Percentiles rank a stretch among this genome's conserved stretches.
phyloP scores from a whole-genome alignment of 2,113 vertebrate genomes.

The Phycodurus eques region DNA sequence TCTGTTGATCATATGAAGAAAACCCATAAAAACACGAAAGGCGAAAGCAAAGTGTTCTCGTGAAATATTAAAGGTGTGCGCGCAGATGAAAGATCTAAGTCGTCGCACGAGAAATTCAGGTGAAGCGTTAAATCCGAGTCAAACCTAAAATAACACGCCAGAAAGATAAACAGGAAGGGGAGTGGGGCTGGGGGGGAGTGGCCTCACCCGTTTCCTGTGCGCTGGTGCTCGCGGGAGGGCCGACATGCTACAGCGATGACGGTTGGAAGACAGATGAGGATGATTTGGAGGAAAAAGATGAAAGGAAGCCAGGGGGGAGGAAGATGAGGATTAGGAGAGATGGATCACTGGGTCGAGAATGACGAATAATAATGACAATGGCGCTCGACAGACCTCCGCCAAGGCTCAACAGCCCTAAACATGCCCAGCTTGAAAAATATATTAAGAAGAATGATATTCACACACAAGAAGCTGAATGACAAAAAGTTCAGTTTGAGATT shows the following conservation, averaged over 20 bases:
- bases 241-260: constrained; percentile 26
- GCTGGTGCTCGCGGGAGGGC: constrained; percentile 31
- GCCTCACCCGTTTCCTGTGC: constrained; percentile 42
- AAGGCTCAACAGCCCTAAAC: neutral
- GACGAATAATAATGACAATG: neutral
- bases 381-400: neutral
- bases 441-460: neutral
- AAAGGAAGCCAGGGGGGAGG: constrained; percentile 21
- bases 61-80: constrained; percentile 40
- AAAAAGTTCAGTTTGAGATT: neutral
- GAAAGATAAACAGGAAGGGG: constrained; percentile 51
- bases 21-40: constrained; percentile 32
- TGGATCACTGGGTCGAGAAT: neutral
- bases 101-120: constrained; percentile 50
- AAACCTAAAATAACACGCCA: constrained; percentile 31
- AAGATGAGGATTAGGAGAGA: constrained; percentile 25
- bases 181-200: constrained; percentile 18
- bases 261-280: constrained; percentile 26
- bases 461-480: neutral
- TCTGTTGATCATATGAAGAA: constrained; percentile 30
- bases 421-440: neutral
- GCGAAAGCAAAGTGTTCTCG: constrained; percentile 33
- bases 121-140: constrained; percentile 49
- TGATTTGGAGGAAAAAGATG: constrained; percentile 34
- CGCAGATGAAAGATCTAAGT: constrained; percentile 45